Percentiles rank a stretch among this genome's conserved stretches.
These are phyloP conservation scores for Eulimnadia texana DNA, from an alignment of 1,140 invertebrate species.

Conservation along the genomic window DNA sequence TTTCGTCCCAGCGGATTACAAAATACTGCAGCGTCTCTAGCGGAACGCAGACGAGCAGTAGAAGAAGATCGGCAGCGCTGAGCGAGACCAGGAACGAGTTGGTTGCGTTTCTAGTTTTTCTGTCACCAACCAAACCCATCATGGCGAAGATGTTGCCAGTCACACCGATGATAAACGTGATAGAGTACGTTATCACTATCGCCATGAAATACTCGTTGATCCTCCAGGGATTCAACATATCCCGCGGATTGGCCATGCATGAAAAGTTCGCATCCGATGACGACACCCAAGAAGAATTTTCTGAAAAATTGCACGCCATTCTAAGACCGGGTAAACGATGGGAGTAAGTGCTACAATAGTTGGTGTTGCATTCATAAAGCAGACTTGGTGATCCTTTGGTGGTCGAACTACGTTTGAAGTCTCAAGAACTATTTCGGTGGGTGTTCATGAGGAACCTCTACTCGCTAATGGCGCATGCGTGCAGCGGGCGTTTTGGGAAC, in stretches of 20 bases:
- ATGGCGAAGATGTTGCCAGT: conserved; percentile 24
- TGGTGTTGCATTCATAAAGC: too few relatives aligned
- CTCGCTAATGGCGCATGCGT: too few relatives aligned
- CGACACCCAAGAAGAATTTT: neutral
- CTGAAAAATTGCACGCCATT: neutral
- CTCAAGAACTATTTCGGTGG: too few relatives aligned
- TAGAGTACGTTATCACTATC: conserved; percentile 28
- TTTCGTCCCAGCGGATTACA: conserved; percentile 27
- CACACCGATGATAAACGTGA: conserved; percentile 29
- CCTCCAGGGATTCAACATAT: conserved; percentile 27
- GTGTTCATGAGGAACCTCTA: too few relatives aligned
- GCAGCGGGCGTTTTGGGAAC: too few relatives aligned
- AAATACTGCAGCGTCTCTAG: conserved; percentile 31
- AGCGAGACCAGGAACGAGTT: conserved; percentile 29
- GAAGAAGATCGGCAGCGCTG: conserved; percentile 31
- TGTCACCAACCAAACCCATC: conserved; percentile 23
- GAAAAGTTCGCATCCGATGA: neutral
- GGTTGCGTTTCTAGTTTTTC: conserved; percentile 21
- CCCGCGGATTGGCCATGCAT: conserved; percentile 25
- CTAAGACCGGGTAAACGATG: neutral
- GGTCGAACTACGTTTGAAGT: too few relatives aligned
- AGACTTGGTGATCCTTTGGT: too few relatives aligned
- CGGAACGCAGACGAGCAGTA: conserved; percentile 31
- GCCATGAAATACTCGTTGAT: conserved; percentile 25
- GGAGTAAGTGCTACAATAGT: too few relatives aligned